These are phyloP conservation scores for Zaprionus gabonicus DNA, from an alignment of 1,140 invertebrate species.

Conservation along the genomic window DNA sequence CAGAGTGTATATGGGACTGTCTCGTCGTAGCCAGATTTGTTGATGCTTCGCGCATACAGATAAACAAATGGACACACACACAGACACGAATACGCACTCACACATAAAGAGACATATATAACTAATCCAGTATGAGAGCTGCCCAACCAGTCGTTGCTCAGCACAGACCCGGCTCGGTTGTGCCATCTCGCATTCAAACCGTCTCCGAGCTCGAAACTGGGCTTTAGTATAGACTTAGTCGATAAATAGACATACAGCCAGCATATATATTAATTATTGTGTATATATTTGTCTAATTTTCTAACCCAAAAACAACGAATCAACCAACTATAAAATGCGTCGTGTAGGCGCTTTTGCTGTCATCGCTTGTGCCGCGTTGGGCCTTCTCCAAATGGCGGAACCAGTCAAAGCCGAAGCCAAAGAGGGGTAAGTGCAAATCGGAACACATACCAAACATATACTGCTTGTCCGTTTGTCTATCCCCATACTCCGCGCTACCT, in stretches of 20 bases:
- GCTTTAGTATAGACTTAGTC: constrained; percentile 13
- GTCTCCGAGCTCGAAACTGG: constrained; percentile 1
- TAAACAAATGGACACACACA: neutral
- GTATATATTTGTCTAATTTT: constrained; percentile 41
- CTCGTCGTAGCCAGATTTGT: constrained; percentile 25
- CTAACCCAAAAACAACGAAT: neutral
- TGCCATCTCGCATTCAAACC: constrained; percentile 40
- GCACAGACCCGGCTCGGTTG: constrained; percentile 61
- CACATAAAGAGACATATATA: constrained; percentile 45
- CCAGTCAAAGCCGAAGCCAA: constrained; percentile 51
- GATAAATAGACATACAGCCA: constrained; percentile 16
- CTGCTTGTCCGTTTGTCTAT: neutral
- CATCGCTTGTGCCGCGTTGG: constrained; percentile 45
- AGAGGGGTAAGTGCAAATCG: constrained; percentile 61
- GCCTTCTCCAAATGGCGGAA: constrained; percentile 63
- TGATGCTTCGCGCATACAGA: constrained; percentile 16
- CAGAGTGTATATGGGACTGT: constrained; percentile 28
- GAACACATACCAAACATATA: neutral
- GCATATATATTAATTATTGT: constrained; percentile 11
- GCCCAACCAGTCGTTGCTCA: constrained; percentile 70
- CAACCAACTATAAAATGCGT: constrained; percentile 63
- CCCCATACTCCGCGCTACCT: neutral
- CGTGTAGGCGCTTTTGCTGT: constrained; percentile 65
- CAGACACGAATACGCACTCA: neutral
- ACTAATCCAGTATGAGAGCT: constrained; percentile 56